Evolutionary conservation across 2,797 vertebrate genomes (phyloP).

Genomic region (Sciurus vulgaris): DNA sequence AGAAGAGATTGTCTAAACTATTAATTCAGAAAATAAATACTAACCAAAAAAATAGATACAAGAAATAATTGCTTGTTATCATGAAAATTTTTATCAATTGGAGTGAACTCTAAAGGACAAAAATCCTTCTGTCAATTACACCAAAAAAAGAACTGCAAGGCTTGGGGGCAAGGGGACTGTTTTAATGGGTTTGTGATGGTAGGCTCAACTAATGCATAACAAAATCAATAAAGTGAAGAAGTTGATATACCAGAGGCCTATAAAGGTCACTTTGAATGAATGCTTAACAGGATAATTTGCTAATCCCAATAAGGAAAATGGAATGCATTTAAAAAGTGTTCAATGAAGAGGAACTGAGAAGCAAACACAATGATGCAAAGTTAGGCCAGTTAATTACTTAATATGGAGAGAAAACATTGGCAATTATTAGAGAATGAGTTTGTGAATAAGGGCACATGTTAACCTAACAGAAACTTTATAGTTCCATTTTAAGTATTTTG

Average conservation of each 20-base stretch:
- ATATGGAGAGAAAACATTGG: not conserved
- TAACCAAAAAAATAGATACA: conserved; percentile 45
- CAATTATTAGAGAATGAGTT: not conserved
- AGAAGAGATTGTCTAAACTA: not conserved
- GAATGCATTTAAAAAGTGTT: conserved; percentile 67
- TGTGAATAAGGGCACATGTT: not conserved
- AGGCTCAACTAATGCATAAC: conserved; percentile 64
- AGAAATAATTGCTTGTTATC: conserved; percentile 15
- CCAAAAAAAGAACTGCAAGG: not conserved
- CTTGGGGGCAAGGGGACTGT: not conserved
- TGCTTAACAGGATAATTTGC: conserved; percentile 69
- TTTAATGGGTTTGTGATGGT: conserved; percentile 48
- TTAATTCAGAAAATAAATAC: conserved; percentile 41
- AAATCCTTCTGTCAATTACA: not conserved
- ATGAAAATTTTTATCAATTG: conserved; percentile 32
- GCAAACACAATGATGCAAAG: conserved; percentile 18
- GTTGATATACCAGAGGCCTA: conserved; percentile 53
- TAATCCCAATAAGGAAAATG: conserved; percentile 60
- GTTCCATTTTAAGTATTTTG: not conserved
- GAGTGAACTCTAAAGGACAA: not conserved
- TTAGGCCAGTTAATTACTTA: conserved; percentile 51
- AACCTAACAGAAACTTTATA: not conserved
- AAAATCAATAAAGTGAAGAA: conserved; percentile 69
- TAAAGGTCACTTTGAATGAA: conserved; percentile 64
- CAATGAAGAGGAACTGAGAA: conserved; percentile 58